phyloP scores from a whole-genome alignment of 2,797 vertebrate species.

The Sebastes cheni region DNA sequence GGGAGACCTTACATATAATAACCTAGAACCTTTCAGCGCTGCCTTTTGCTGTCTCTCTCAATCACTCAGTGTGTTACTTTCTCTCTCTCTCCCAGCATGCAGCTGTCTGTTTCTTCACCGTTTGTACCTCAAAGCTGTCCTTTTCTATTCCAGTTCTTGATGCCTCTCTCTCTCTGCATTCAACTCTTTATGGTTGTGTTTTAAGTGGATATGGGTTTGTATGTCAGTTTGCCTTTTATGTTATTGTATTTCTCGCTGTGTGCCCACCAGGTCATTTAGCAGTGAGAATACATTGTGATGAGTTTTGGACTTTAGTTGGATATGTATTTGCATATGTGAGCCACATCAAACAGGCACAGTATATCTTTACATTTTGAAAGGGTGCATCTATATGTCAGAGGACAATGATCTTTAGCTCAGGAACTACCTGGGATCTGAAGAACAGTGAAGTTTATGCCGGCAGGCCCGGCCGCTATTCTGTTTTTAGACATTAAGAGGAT shows the following conservation, averaged over 20 bases:
- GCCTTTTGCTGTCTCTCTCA: conserved; percentile 8
- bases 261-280: not conserved
- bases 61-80: conserved; percentile 31
- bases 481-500: too few relatives aligned
- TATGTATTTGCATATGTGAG: not conserved
- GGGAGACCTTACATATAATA: conserved; percentile 57
- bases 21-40: conserved; percentile 33
- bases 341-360: too few relatives aligned
- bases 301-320: not conserved
- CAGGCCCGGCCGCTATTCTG: too few relatives aligned
- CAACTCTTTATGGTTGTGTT: not conserved
- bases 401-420: not conserved
- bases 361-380: not conserved
- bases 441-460: not conserved
- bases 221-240: not conserved
- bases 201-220: too few relatives aligned
- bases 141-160: not conserved
- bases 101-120: not conserved
- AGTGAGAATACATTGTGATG: not conserved
- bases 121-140: not conserved
- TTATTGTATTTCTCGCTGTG: not conserved
- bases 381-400: not conserved
- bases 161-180: not conserved
- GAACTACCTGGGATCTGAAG: not conserved
- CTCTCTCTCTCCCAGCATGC: conserved; percentile 34